Evolutionary conservation across 2,113 vertebrate genomes (phyloP), one percentile per base, ranked within the genome.

Genomic region (Lophotis ruficrista): DNA sequence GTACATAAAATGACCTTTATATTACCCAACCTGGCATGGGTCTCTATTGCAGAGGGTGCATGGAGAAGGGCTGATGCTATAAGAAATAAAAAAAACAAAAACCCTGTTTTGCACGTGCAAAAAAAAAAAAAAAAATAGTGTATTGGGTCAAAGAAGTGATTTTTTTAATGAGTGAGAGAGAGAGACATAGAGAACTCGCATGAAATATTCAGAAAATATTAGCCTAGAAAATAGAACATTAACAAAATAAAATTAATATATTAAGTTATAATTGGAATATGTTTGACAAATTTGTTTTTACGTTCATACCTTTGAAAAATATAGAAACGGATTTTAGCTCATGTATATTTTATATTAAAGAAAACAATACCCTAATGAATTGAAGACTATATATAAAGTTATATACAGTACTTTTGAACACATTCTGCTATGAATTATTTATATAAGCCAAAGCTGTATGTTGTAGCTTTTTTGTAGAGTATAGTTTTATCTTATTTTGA

Each of bases 371-470:
- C 99, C 98, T 98, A 98, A 98, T 98, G 98, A 99, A 98, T 99
- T 98, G 98, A 98, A 99, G 98, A 99, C 97, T 98, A 98, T 98
- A 98, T 98, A 98, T 98, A 98, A 98, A 98, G 98, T 98, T 98
- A 98, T 98, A 98, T 98, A 98, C 98, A 98, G 97, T 98, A 98
- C 98, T 98, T 98, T 98, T 98, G 98, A 98, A 98, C 98, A 98
- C 98, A 98, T 99, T 98, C 98, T 99, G 99, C 98, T 99, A 98
- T 98, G 98, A 99, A 98, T 99, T 99, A 99, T 99, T 99, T 99
- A 99, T 98, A 99, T 98, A 99, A 99, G 99, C 99, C 99, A 99
- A 99, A 99, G 99, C 98, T 99, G 98, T 99, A 98, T 97, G 98
- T 98, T 98, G 98, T 98, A 98, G 98, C 97, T 98, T 98, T 98